Conservation (phyloP, 2,113 vertebrate genomes). For the Eurystomus gularis region DNA sequence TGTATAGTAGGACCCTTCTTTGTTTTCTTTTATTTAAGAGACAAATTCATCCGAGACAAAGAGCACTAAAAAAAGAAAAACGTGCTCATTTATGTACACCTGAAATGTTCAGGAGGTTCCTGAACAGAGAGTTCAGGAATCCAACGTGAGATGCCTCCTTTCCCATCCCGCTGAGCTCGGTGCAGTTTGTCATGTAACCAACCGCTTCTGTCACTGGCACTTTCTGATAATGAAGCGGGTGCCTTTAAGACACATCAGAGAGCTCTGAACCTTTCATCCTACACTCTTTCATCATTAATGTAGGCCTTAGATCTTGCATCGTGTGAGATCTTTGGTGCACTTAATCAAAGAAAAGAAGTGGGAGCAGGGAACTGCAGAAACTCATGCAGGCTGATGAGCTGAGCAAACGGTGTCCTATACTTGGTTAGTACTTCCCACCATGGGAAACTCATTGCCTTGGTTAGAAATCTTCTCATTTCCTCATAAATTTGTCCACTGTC, state of each 20-base stretch:
- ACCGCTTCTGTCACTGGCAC: background rate
- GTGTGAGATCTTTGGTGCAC: background rate
- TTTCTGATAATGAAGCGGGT: background rate
- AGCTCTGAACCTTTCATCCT: background rate
- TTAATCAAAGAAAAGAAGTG: background rate
- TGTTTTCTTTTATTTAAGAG: background rate
- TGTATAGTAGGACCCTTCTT: background rate
- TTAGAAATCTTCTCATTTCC: background rate
- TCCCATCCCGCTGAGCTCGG: background rate
- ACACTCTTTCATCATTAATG: background rate
- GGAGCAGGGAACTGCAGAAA: background rate
- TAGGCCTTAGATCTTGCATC: background rate
- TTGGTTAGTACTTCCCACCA: background rate
- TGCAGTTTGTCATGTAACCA: background rate
- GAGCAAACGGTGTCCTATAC: background rate
- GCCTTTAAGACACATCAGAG: background rate
- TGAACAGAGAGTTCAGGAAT: background rate
- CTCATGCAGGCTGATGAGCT: background rate
- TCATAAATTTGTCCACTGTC: background rate
- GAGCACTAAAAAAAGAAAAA: background rate
- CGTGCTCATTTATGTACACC: background rate
- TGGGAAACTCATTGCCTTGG: background rate
- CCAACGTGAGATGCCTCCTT: background rate
- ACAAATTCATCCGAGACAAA: background rate
- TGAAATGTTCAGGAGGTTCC: background rate